Evolutionary conservation across 2,113 vertebrate genomes (phyloP), one percentile per base, ranked within the genome.

Genomic region (Brachirus orientalis): DNA sequence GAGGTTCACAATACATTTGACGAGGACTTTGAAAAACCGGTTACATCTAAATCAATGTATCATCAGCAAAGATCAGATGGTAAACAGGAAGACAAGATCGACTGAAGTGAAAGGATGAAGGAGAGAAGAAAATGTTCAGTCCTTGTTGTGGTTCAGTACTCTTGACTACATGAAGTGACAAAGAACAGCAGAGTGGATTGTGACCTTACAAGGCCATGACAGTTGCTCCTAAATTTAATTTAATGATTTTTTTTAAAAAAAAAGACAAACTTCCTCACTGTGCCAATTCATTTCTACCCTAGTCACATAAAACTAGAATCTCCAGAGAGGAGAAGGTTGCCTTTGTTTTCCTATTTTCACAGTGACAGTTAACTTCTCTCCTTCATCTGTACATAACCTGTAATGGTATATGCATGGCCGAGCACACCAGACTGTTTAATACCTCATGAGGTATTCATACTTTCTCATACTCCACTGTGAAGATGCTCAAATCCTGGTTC

Each of bases 381-480:
- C 37, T 78, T 57, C 28, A 62, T 69, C 58, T 69, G 20, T 77
- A 72, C 79, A 48, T 61, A 54, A 43, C 69, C 46, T 69, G 18
- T 69, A 62, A 59, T 2, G 41, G 20, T 40, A 70, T 72, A 76
- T 84, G 75, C 86, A 88, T 81, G 83, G 82, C 64, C 35, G 63
- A 85, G 79, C 81, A 82, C 79, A 74, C 74, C 56, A 4, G 72
- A 58, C 77, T 69, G 63, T 69, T 60, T 33, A 62, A 68, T 77
- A 81, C 68, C 82, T 84, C 58, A 59, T 17, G 10, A 62, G 79
- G 82, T 81, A 63, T 73, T 53, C 10, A 45, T 52, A 69, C 71
- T 78, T 75, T 60, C 64, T 79, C 72, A 22, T 68, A 55, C 75
- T 77, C 74, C 83, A 87, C 87, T 90, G 87, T 89, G 85, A 88